Base-by-base conservation (phyloP, 2,797 vertebrate species). In the Gymnoscopelus microlampas region DNA sequence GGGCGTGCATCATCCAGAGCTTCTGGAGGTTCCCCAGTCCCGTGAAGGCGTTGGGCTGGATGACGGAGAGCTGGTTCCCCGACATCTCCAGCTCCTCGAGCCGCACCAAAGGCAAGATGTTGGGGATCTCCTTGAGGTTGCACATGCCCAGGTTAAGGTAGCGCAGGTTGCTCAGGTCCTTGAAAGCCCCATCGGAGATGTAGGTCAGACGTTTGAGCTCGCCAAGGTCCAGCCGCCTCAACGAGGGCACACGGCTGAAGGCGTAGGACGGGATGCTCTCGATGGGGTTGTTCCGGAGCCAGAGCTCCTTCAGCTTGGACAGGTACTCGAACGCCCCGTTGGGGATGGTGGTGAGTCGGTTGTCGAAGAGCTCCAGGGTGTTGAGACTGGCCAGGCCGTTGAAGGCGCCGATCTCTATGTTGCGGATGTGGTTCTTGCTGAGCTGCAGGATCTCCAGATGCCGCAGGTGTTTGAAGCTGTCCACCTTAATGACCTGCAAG, bases 111-210 rank as follows among this genome's bases (percentile, higher is more conserved):
- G 98, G 97, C 6, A 97, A 93, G 81, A 99, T 98, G 90, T 99
- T 99, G 61, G 98, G 98, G 80, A 99, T 98, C 89, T 99, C 98
- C 80, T 97, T 97, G 77, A 99, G 96, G 92, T 99, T 99, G 91
- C 98, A 99, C 98, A 99, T 99, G 87, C 98, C 98, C 93, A 99
- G 94, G 87, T 99, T 99, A 89, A 99, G 94, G 94, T 99, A 99
- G 83, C 97, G 97, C 88, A 99, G 93, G 86, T 99, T 99, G 76
- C 96, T 97, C 80, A 99, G 92, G 93, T 98, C 97, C 91, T 99
- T 97, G 91, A 99, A 99, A 85, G 98, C 98, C 87, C 96, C 96
- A 76, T 99, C 97, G 68, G 98, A 99, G 91, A 99, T 98, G 86
- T 98, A 99, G 13, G 97, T 97, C 90, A 99, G 96, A 87, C 98